These are phyloP conservation scores for Gymnobelideus leadbeateri DNA, from an alignment of 2,113 vertebrate genomes.

Conservation along the genomic window DNA sequence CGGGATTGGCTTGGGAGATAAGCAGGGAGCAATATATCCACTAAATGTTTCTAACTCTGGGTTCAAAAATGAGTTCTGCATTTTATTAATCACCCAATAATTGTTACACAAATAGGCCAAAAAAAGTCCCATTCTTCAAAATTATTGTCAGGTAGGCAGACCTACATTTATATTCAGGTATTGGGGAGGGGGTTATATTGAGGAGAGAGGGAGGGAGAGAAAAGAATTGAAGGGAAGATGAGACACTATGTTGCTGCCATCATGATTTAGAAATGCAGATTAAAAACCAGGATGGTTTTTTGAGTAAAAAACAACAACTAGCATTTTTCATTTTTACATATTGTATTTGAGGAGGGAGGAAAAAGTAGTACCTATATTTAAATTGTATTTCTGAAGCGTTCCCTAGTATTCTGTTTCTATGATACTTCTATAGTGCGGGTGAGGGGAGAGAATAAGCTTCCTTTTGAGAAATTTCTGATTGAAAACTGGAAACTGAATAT, in stretches of 20 bases:
- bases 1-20: slow-evolving; percentile 61
- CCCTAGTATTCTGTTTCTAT: background rate
- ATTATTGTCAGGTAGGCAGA: background rate
- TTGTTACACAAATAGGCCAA: slow-evolving; percentile 45
- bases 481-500: slow-evolving; percentile 19
- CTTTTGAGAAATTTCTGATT: slow-evolving; percentile 44
- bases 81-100: slow-evolving; percentile 67
- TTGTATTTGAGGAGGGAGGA: background rate
- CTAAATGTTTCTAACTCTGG: slow-evolving; percentile 58
- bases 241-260: background rate
- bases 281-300: background rate
- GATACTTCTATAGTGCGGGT: background rate
- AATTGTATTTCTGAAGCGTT: background rate
- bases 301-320: background rate
- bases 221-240: background rate
- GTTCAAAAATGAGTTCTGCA: slow-evolving; percentile 47
- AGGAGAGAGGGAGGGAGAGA: background rate
- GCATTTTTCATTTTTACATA: background rate
- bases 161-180: background rate
- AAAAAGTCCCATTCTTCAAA: slow-evolving; percentile 16
- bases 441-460: background rate
- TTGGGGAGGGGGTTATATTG: background rate
- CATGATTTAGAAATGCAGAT: background rate
- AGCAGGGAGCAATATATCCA: slow-evolving; percentile 58
- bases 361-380: background rate